Percentiles rank a stretch among this genome's conserved stretches.
These are phyloP conservation scores for Premnoplex brunnescens DNA, from an alignment of 2,797 vertebrate species.

Conservation along the genomic window DNA sequence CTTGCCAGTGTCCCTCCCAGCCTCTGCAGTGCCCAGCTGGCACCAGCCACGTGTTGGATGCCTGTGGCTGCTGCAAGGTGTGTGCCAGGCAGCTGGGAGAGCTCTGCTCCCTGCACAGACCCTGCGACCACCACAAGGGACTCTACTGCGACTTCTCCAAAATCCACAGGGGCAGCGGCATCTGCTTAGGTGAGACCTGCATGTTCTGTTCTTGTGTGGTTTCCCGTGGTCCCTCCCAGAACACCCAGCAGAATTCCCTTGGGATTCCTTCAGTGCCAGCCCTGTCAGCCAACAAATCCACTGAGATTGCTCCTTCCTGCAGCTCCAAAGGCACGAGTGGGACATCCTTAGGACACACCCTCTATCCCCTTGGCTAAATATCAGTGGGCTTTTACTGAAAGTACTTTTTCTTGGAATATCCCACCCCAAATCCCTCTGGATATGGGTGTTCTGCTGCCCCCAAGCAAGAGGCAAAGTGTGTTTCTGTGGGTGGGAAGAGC, in stretches of 20 bases:
- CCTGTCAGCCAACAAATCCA: not conserved
- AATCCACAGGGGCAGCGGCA: slow-evolving; percentile 69
- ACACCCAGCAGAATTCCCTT: not conserved
- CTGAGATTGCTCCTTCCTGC: not conserved
- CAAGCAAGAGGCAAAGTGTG: not conserved
- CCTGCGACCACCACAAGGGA: slow-evolving; percentile 82
- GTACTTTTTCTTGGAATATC: not conserved
- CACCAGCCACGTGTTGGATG: slow-evolving; percentile 79
- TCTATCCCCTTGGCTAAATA: not conserved
- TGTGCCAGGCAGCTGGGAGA: slow-evolving; percentile 80
- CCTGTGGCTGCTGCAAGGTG: slow-evolving; percentile 84
- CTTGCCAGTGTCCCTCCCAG: slow-evolving; percentile 76
- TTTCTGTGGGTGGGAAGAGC: not conserved
- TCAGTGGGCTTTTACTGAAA: not conserved
- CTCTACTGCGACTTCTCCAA: slow-evolving; percentile 80
- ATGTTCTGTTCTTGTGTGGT: not conserved
- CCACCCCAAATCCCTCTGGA: not conserved
- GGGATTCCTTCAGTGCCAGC: not conserved
- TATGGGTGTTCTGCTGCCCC: not conserved
- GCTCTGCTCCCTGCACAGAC: slow-evolving; percentile 73
- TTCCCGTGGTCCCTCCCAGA: not conserved
- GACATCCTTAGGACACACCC: not conserved
- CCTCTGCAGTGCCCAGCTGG: slow-evolving; percentile 72
- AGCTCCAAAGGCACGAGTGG: fast-evolving
- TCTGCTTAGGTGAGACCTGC: slow-evolving; percentile 78